Evolutionary conservation across 2,888 invertebrate species (phyloP).

Genomic region (Margaritifera margaritifera): DNA sequence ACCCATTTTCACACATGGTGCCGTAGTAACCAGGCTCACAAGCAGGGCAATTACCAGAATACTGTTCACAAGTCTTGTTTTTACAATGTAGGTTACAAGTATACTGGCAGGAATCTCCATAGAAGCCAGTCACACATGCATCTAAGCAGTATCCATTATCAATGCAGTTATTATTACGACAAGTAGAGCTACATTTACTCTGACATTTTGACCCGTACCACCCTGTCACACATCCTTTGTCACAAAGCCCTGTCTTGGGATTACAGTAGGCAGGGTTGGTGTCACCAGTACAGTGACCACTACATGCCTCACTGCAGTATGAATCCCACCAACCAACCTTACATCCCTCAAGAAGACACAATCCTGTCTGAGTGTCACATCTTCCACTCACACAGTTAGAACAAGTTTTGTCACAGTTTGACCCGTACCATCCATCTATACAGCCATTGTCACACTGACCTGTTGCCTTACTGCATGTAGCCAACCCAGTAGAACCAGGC

Average conservation of each 20-base stretch:
- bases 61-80: conserved; percentile 23
- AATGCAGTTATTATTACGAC: conserved; percentile 19
- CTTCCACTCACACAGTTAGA: no score
- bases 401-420: no score
- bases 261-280: no score
- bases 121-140: conserved; percentile 17
- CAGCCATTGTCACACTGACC: no score
- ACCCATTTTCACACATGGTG: conserved; percentile 16
- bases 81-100: conserved; percentile 26
- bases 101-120: conserved; percentile 12
- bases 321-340: no score
- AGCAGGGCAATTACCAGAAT: conserved; percentile 24
- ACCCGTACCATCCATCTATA: no score
- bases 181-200: conserved; percentile 19
- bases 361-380: no score
- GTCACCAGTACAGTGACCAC: no score
- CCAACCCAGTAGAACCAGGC: no score
- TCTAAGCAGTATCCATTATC: conserved; percentile 18
- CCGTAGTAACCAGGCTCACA: conserved; percentile 24
- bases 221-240: conserved; percentile 27
- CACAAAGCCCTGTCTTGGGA: conserved; percentile 14
- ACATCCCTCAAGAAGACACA: no score
- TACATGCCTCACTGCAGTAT: no score
- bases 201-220: conserved; percentile 24
- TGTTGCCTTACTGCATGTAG: no score